Conservation (phyloP, 2,113 vertebrate genomes). For the Chloropsis hardwickii region DNA sequence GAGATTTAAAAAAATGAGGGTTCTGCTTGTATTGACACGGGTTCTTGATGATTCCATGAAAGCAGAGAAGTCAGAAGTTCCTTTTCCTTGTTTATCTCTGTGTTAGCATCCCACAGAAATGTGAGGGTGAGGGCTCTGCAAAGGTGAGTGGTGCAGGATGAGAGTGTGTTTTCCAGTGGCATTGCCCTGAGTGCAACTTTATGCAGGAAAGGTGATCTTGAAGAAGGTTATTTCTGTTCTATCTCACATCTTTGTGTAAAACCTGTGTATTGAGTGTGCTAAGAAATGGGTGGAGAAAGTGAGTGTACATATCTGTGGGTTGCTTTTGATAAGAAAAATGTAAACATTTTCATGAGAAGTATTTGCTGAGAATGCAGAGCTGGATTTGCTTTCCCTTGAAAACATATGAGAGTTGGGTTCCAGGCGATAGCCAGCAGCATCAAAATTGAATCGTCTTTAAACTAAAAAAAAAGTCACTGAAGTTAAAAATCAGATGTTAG, state of each 20-base stretch:
- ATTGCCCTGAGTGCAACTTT: background rate
- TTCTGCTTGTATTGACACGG: background rate
- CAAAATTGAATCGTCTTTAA: background rate
- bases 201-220: background rate
- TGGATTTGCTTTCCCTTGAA: background rate
- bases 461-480: background rate
- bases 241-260: background rate
- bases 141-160: background rate
- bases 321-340: background rate
- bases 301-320: background rate
- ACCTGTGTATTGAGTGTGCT: fast-evolving
- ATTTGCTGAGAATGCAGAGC: background rate
- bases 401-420: background rate
- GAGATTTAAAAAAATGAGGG: fast-evolving
- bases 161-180: fast-evolving
- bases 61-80: background rate
- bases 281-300: background rate
- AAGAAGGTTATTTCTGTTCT: background rate
- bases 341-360: background rate
- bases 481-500: background rate
- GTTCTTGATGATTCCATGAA: background rate
- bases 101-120: background rate
- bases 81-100: background rate
- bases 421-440: fast-evolving
- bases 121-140: background rate